Base-by-base conservation (phyloP, 2,888 invertebrate genomes). In the Crematogaster levior region DNA sequence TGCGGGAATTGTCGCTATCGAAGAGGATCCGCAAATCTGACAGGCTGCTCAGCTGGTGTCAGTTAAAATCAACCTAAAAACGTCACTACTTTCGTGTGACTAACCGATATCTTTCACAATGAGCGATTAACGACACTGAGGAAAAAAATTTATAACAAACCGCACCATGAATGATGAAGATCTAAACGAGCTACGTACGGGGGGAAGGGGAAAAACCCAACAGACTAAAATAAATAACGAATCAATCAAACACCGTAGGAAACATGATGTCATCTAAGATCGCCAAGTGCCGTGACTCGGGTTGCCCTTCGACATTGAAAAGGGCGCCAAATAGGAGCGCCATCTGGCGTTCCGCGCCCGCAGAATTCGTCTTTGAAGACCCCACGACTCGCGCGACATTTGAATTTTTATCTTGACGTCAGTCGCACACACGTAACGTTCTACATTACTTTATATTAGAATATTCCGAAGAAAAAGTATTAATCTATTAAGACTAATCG, bases 161-260 rank as follows among this genome's bases (percentile, higher is more conserved):
- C 34, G 24, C 24, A 21, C 24, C 4, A 58, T 15, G 27, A 74
- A 72, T 1, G 56, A n/a, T 15, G 12, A 7, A 9, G 3, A 7
- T 15, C 15, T 43, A 60, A 46, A 48, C 12, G 37, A 63, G 24
- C 30, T 34, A 74, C 18, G 46, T 48, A 30, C 12, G n/a, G 40
- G n/a, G 7, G 18, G 9, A 51, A n/a, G 6, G 46, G 21, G 21
- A 51, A 63, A 63, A 51, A 48, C 7, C 37, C 37, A 3, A 51
- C 27, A 37, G 7, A 34, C 18, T 46, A 75, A 75, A 63, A 75
- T 75, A 63, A 75, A 75, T 75, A 75, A 75, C 9, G 48, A 75
- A 75, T 75, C 75, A 75, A 75, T 75, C 60, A 73, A 73, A 74
- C 51, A 51, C 48, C 15, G 3, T 27, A 18, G 27, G 51, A 58